Conservation (phyloP, 1,140 invertebrate species). For the Manduca sexta region DNA sequence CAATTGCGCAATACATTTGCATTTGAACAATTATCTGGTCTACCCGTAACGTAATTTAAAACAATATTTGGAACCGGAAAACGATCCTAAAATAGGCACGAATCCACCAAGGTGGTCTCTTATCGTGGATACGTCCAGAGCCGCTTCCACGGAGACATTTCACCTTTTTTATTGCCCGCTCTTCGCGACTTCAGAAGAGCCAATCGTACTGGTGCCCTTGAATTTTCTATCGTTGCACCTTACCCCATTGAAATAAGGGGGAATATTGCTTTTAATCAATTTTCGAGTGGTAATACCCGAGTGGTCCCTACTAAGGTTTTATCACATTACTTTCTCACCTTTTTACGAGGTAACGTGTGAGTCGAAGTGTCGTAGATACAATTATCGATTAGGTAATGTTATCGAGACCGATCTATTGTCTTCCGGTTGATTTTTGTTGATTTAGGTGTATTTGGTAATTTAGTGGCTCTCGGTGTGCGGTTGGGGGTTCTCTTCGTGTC, state of each 20-base stretch:
- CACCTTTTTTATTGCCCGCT: slow-evolving; percentile 69
- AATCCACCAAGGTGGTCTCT: slow-evolving; percentile 61
- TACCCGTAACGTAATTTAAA: background rate
- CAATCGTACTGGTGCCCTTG: background rate
- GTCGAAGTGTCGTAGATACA: slow-evolving; percentile 67
- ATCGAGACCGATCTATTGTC: slow-evolving; percentile 63
- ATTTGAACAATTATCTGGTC: too few relatives aligned
- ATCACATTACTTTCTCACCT: slow-evolving; percentile 69
- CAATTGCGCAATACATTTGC: too few relatives aligned
- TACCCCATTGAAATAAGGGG: slow-evolving; percentile 14
- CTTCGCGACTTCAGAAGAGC: slow-evolving; percentile 56
- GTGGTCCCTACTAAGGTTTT: slow-evolving; percentile 47
- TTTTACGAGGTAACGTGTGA: slow-evolving; percentile 66
- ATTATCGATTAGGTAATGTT: slow-evolving; percentile 71
- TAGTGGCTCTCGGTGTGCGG: background rate
- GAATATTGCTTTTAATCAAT: slow-evolving; percentile 11
- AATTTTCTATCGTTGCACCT: background rate
- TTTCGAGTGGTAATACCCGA: slow-evolving; percentile 1
- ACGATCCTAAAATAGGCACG: slow-evolving; percentile 47
- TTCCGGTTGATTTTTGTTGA: slow-evolving; percentile 68
- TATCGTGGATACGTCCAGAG: slow-evolving; percentile 54
- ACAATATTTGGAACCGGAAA: slow-evolving; percentile 43
- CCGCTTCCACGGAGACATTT: slow-evolving; percentile 68
- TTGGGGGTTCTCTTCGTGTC: slow-evolving; percentile 9
- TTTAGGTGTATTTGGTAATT: slow-evolving; percentile 44